Conservation (phyloP, 1,140 invertebrate genomes). For the Hetaerina americana region DNA sequence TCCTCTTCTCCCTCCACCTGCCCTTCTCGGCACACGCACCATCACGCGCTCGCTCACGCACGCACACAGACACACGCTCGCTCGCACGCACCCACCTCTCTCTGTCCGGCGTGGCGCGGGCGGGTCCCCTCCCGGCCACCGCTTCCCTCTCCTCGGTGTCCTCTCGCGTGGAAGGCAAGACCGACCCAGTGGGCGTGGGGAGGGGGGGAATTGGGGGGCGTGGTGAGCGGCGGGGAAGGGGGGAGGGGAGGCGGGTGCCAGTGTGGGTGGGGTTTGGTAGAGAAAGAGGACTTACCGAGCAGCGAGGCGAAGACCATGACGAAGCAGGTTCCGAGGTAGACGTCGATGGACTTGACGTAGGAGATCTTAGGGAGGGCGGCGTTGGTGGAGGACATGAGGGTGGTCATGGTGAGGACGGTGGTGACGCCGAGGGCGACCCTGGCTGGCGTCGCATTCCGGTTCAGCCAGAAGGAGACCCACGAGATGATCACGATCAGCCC, state of each 20-base stretch:
- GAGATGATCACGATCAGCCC: conserved; percentile 97
- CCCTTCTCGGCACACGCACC: too few relatives aligned
- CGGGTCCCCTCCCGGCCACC: too few relatives aligned
- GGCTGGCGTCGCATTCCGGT: conserved; percentile 91
- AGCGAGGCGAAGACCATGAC: conserved; percentile 94
- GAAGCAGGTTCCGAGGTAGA: conserved; percentile 95
- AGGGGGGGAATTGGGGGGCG: neutral
- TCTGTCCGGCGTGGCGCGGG: too few relatives aligned
- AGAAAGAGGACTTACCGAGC: conserved; percentile 53
- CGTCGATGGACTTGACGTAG: conserved; percentile 97
- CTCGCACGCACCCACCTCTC: too few relatives aligned
- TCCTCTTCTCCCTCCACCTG: too few relatives aligned
- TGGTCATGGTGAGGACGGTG: conserved; percentile 97
- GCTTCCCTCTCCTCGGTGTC: too few relatives aligned
- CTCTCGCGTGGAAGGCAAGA: too few relatives aligned
- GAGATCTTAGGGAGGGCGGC: conserved; percentile 95
- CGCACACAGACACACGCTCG: too few relatives aligned
- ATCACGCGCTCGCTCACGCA: too few relatives aligned
- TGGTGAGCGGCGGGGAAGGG: neutral
- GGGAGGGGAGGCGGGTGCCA: neutral
- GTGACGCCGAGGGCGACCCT: conserved; percentile 92
- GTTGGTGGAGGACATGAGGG: conserved; percentile 96
- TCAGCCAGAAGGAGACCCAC: conserved; percentile 93
- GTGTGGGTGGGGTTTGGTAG: neutral
- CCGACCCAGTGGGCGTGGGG: too few relatives aligned